Evolutionary conservation across 2,797 vertebrate species (phyloP).

Genomic region (Cossypha caffra): DNA sequence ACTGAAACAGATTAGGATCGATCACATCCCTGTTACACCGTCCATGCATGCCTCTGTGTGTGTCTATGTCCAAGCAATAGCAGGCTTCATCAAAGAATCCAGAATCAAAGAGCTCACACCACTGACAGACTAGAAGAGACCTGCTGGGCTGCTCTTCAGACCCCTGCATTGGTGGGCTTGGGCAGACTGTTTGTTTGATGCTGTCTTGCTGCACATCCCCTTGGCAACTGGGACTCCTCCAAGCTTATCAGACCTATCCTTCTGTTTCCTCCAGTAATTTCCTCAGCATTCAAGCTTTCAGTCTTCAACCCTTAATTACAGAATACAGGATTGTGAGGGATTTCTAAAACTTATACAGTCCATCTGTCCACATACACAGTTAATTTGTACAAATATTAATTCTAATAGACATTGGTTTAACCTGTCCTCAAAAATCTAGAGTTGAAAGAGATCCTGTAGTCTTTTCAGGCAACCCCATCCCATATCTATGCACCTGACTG

Average conservation of each 20-base stretch:
- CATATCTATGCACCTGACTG: background rate
- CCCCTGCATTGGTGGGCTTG: accelerated
- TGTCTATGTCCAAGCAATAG: background rate
- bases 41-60: accelerated
- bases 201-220: background rate
- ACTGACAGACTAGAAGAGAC: background rate
- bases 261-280: background rate
- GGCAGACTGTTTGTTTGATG: background rate
- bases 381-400: background rate
- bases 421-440: background rate
- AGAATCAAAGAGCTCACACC: background rate
- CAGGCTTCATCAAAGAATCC: background rate
- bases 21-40: background rate
- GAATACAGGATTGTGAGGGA: background rate
- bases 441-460: background rate
- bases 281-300: background rate
- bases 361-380: background rate
- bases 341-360: background rate
- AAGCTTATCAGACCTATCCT: background rate
- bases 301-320: background rate
- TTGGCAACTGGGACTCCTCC: background rate
- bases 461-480: background rate
- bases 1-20: background rate
- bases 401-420: background rate
- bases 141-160: background rate